These are phyloP conservation scores for Atopsyche davidsoni DNA, from an alignment of 1,140 invertebrate genomes.

Conservation along the genomic window DNA sequence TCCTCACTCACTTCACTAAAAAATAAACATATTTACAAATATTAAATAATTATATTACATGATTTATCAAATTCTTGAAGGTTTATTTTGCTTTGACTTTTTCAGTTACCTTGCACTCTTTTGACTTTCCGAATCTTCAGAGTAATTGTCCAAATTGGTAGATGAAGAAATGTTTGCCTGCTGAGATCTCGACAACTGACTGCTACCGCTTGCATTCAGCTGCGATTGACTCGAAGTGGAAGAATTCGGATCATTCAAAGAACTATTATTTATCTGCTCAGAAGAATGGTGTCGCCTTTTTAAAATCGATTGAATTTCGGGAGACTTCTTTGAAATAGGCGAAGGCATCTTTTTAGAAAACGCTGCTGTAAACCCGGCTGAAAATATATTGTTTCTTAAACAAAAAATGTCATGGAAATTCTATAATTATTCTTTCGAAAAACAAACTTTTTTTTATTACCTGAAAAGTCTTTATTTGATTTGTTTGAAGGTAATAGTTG, in stretches of 20 bases:
- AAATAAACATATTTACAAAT: conserved; percentile 6
- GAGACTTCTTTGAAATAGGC: conserved; percentile 34
- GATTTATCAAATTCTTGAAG: too few relatives aligned
- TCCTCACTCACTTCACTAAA: conserved; percentile 61
- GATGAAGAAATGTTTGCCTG: conserved; percentile 29
- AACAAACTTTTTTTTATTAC: conserved; percentile 7
- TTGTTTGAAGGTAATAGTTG: conserved; percentile 19
- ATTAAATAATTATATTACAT: not conserved
- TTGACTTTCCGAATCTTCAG: conserved; percentile 46
- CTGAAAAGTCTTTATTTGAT: conserved; percentile 15
- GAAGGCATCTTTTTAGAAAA: conserved; percentile 23
- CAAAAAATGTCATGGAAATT: not conserved
- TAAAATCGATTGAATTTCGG: conserved; percentile 51
- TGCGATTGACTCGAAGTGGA: conserved; percentile 15
- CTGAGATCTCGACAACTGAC: conserved; percentile 18
- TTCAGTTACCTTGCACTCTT: conserved; percentile 43
- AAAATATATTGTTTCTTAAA: not conserved
- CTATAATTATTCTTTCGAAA: not conserved
- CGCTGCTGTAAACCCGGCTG: conserved; percentile 4
- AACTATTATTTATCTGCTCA: conserved; percentile 43
- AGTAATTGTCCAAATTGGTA: conserved; percentile 42
- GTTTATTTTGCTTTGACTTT: not conserved
- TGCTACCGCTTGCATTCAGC: conserved; percentile 1
- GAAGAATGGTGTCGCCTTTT: conserved; percentile 51
- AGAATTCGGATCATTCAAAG: not conserved